Percentiles rank a stretch among this genome's conserved stretches.
Evolutionary conservation across 2,888 invertebrate genomes (phyloP).

Genomic region (Colletes collaris): DNA sequence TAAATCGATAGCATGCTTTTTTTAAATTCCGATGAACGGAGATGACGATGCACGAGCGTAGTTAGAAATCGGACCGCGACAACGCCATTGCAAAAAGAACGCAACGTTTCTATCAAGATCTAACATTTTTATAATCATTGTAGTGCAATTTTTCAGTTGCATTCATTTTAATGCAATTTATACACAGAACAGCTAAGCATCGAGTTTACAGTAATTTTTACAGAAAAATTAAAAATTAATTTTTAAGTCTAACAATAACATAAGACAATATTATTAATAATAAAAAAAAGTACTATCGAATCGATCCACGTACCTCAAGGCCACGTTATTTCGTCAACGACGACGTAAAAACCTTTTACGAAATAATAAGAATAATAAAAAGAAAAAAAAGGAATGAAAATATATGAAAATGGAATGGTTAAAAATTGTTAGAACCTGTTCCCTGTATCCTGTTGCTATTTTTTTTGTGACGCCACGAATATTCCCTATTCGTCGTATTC

Average conservation of each 20-base stretch:
- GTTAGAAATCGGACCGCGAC: constrained; percentile 32
- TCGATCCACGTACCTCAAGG: too few relatives aligned
- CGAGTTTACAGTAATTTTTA: too few relatives aligned
- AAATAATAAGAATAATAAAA: not conserved
- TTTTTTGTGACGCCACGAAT: constrained; percentile 31
- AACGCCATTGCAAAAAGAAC: constrained; percentile 14
- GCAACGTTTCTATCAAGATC: constrained; percentile 19
- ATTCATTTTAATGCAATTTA: too few relatives aligned
- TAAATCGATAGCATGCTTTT: constrained; percentile 50
- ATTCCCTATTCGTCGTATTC: constrained; percentile 16
- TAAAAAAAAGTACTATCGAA: too few relatives aligned
- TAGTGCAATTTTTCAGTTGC: not conserved
- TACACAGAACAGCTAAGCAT: too few relatives aligned
- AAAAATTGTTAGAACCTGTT: constrained; percentile 39
- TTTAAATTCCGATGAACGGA: constrained; percentile 46
- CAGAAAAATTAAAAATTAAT: too few relatives aligned
- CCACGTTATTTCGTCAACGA: too few relatives aligned
- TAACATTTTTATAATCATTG: constrained; percentile 13
- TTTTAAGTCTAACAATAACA: too few relatives aligned
- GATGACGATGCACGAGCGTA: constrained; percentile 17
- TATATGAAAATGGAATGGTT: not conserved
- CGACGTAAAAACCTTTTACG: too few relatives aligned
- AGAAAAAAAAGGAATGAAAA: not conserved
- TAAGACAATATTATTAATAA: too few relatives aligned
- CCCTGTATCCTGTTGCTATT: constrained; percentile 16